phyloP scores from a whole-genome alignment of 2,797 vertebrate genomes.

The Sylvia borin region DNA sequence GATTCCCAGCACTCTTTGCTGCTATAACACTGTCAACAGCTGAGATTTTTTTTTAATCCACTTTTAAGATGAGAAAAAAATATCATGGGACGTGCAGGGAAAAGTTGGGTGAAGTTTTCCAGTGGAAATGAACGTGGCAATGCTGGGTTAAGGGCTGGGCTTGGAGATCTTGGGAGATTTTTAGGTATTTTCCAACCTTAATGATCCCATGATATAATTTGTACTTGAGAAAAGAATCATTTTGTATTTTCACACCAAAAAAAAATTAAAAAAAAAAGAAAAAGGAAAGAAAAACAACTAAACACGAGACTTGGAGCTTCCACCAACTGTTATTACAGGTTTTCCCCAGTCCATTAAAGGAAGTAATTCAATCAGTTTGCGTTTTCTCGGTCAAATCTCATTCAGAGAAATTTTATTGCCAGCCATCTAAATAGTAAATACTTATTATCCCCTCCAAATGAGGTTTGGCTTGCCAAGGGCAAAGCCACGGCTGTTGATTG shows the following conservation, averaged over 20 bases:
- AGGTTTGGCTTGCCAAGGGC: conserved; percentile 83
- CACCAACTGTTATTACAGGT: conserved; percentile 81
- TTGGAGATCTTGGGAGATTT: not conserved
- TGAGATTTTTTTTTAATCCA: not conserved
- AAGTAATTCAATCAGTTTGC: conserved; percentile 85
- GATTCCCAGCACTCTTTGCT: not conserved
- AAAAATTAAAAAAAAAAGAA: not conserved
- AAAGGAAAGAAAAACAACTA: not conserved
- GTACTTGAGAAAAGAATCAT: not conserved
- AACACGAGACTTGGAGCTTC: conserved; percentile 76
- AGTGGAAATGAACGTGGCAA: not conserved
- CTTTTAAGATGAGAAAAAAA: not conserved
- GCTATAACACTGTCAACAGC: not conserved
- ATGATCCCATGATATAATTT: not conserved
- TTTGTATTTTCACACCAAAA: conserved; percentile 65
- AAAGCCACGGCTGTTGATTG: conserved; percentile 75
- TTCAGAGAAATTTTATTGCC: conserved; percentile 84
- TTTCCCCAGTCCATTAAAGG: conserved; percentile 88
- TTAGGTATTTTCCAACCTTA: not conserved
- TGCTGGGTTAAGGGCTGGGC: not conserved
- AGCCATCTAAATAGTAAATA: conserved; percentile 86
- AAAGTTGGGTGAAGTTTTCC: not conserved
- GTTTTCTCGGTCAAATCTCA: conserved; percentile 82
- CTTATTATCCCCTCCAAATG: conserved; percentile 81
- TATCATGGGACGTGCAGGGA: accelerated